phyloP scores from a whole-genome alignment of 2,888 invertebrate species.

The Lymantria monacha region DNA sequence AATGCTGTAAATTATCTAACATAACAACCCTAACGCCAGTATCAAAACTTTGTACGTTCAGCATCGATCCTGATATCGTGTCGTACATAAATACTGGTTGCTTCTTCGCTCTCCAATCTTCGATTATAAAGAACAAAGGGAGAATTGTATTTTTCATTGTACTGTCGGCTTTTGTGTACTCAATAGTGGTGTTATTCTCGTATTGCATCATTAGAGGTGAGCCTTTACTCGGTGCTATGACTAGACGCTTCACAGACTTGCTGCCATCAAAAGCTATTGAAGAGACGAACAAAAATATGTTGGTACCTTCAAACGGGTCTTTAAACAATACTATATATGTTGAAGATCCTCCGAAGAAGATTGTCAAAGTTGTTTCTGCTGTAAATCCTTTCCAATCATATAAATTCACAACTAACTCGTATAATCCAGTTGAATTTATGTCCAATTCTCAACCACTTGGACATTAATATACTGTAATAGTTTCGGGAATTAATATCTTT shows the following conservation, averaged over 20 bases:
- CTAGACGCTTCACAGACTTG: slow-evolving; percentile 31
- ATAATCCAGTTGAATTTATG: slow-evolving; percentile 2
- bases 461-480: neutral
- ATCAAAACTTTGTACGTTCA: slow-evolving; percentile 49
- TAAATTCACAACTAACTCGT: slow-evolving; percentile 49
- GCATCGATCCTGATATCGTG: slow-evolving; percentile 27
- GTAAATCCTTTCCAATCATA: slow-evolving; percentile 61
- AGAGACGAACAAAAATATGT: slow-evolving; percentile 19
- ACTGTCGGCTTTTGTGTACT: slow-evolving; percentile 41
- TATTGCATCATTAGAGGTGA: slow-evolving; percentile 61
- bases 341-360: slow-evolving; percentile 61
- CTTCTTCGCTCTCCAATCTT: slow-evolving; percentile 46
- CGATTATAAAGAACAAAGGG: slow-evolving; percentile 50
- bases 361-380: slow-evolving; percentile 64
- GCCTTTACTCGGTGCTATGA: slow-evolving; percentile 50
- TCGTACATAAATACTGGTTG: slow-evolving; percentile 54
- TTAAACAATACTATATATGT: slow-evolving; percentile 55
- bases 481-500: neutral
- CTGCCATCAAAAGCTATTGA: slow-evolving; percentile 33
- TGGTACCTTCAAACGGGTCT: slow-evolving; percentile 37
- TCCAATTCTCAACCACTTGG: neutral
- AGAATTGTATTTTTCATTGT: slow-evolving; percentile 52
- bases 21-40: slow-evolving; percentile 44
- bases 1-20: slow-evolving; percentile 62
- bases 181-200: slow-evolving; percentile 52